A percentile compares a stretch with the other conserved stretches of the same genome.
Evolutionary conservation across 2,888 invertebrate species (phyloP).

Genomic region (Philhelius pedissequus): DNA sequence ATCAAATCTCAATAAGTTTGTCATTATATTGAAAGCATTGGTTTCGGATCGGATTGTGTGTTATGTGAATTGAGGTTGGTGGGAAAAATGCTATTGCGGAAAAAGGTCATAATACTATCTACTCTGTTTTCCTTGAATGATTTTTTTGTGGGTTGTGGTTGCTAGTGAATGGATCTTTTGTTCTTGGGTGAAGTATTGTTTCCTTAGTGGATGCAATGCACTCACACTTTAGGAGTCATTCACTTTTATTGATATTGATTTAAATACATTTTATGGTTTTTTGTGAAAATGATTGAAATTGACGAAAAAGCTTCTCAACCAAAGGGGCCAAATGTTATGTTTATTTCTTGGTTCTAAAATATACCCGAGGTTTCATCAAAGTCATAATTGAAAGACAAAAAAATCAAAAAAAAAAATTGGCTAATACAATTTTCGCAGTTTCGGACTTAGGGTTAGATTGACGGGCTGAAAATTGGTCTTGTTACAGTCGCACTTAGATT

Average conservation of each 20-base stretch:
- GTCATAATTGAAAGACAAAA: no score
- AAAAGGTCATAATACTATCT: background rate
- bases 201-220: background rate
- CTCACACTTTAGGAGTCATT: background rate
- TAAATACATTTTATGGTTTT: background rate
- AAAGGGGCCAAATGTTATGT: no score
- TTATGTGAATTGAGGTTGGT: background rate
- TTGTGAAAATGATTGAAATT: no score
- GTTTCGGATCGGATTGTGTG: background rate
- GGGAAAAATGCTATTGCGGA: background rate
- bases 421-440: no score
- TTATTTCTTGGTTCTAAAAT: no score
- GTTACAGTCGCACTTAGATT: no score
- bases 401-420: no score
- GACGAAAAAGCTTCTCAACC: no score
- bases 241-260: background rate
- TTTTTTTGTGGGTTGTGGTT: background rate
- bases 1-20: slow-evolving; percentile 41
- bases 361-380: no score
- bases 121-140: background rate
- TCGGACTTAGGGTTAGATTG: no score
- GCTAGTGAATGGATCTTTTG: background rate
- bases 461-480: no score
- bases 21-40: slow-evolving; percentile 11
- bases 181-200: background rate